Evolutionary conservation across 2,113 vertebrate genomes (phyloP).

Genomic region (Arenaria interpres): DNA sequence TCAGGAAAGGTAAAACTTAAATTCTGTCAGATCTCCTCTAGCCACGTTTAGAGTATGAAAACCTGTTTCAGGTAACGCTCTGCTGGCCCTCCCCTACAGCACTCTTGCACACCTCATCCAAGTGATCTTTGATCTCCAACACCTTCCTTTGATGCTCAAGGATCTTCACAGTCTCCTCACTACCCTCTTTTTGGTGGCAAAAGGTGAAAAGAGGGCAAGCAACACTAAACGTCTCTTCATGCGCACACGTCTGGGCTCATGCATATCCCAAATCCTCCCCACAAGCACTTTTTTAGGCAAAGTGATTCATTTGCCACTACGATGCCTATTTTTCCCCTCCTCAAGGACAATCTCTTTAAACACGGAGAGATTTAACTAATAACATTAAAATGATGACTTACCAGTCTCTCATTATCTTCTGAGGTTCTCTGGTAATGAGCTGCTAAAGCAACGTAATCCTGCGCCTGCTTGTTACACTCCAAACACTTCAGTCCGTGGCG

Average conservation of each 20-base stretch:
- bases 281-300: not conserved
- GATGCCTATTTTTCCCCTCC: not conserved
- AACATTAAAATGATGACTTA: constrained; percentile 74
- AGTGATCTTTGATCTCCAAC: not conserved
- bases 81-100: not conserved
- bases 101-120: not conserved
- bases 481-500: constrained; percentile 86
- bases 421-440: constrained; percentile 91
- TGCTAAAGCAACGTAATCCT: constrained; percentile 86
- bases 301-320: not conserved
- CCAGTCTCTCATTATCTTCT: constrained; percentile 87
- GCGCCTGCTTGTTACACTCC: constrained; percentile 90
- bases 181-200: not conserved
- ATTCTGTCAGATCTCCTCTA: not conserved
- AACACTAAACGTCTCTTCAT: fast-evolving
- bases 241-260: fast-evolving
- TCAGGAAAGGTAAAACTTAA: not conserved
- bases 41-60: not conserved
- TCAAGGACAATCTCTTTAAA: not conserved
- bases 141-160: not conserved
- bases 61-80: not conserved
- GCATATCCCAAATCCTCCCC: not conserved
- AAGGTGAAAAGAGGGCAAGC: not conserved
- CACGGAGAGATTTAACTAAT: not conserved
- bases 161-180: not conserved